Conservation (phyloP, 2,113 vertebrate species). For the Galeopterus variegatus region DNA sequence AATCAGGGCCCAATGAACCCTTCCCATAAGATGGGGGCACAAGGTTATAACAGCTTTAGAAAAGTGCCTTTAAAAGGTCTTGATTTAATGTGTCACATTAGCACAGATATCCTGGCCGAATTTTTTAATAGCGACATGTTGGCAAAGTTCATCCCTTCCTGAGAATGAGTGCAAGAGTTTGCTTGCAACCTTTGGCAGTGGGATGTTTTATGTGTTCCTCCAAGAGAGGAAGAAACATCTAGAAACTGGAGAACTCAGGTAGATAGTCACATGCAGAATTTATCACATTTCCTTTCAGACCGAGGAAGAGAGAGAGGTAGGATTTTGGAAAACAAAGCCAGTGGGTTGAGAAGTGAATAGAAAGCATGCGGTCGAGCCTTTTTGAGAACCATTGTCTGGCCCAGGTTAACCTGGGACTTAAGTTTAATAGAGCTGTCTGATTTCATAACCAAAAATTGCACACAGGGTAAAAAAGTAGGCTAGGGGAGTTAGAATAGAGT, state of each 20-base stretch:
- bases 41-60: background rate
- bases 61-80: background rate
- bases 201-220: background rate
- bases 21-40: background rate
- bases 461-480: background rate
- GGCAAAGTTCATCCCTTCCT: background rate
- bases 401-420: background rate
- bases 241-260: background rate
- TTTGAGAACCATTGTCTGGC: background rate
- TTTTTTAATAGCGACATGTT: background rate
- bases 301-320: background rate
- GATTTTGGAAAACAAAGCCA: background rate
- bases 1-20: accelerated
- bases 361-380: background rate
- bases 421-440: background rate
- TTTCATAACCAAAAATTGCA: background rate
- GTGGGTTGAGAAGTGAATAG: background rate
- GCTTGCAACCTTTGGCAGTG: background rate
- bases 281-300: background rate
- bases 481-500: background rate
- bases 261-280: background rate
- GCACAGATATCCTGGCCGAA: background rate
- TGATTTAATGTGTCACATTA: background rate
- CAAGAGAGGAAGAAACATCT: background rate
- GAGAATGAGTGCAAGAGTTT: background rate